phyloP scores from a whole-genome alignment of 2,888 invertebrate genomes.

The Ecliptopera silaceata region DNA sequence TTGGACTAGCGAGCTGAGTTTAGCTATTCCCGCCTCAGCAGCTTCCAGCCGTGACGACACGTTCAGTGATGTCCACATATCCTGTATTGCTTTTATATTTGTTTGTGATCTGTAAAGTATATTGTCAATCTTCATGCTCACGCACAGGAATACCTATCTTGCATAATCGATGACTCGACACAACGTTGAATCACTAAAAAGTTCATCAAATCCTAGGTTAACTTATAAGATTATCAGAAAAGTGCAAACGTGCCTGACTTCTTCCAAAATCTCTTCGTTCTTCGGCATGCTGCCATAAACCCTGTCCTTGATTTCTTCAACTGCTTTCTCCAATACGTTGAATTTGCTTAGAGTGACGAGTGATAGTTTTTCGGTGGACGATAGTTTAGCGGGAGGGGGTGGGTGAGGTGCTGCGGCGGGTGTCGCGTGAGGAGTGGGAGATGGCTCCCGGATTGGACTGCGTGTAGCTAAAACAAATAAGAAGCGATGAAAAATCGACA shows the following conservation, averaged over 20 bases:
- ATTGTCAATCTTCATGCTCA: too few species aligned
- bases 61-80: conserved; percentile 86
- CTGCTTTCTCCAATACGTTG: conserved; percentile 61
- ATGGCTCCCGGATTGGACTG: conserved; percentile 10
- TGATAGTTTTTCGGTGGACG: conserved; percentile 57
- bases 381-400: neutral
- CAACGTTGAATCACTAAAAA: too few species aligned
- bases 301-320: conserved; percentile 64
- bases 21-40: conserved; percentile 83
- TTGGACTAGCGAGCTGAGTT: conserved; percentile 84
- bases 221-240: too few species aligned
- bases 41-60: conserved; percentile 86
- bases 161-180: too few species aligned
- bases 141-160: too few species aligned
- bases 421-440: conserved; percentile 17
- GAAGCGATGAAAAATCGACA: too few species aligned
- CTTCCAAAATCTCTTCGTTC: conserved; percentile 68
- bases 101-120: conserved; percentile 61
- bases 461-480: conserved; percentile 1
- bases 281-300: conserved; percentile 72
- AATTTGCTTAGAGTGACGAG: conserved; percentile 75
- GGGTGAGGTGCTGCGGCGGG: conserved; percentile 24
- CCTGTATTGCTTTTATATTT: conserved; percentile 77
- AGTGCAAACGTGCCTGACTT: conserved; percentile 60
- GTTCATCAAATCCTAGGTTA: too few species aligned